phyloP scores from a whole-genome alignment of 2,888 invertebrate species.

The Melanostoma mellinum region DNA sequence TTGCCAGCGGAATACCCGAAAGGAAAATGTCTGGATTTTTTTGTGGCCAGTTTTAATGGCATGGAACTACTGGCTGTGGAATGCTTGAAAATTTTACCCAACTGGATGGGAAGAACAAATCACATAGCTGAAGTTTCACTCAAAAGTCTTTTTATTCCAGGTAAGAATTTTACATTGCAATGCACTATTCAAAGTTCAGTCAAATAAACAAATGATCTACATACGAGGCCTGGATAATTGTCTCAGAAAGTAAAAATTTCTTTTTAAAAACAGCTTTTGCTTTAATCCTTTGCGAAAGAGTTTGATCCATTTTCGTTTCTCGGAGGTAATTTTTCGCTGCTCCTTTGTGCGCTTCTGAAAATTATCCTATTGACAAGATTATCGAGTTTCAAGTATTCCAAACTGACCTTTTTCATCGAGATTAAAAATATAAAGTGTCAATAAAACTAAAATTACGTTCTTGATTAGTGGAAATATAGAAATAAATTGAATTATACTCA shows the following conservation, averaged over 20 bases:
- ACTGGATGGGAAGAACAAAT: conserved; percentile 89
- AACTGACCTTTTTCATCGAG: too few species aligned
- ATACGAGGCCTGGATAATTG: conserved; percentile 13
- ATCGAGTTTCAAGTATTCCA: too few species aligned
- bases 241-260: conserved; percentile 48
- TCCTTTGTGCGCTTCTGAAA: conserved; percentile 35
- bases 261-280: conserved; percentile 40
- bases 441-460: too few species aligned
- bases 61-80: conserved; percentile 85
- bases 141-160: conserved; percentile 79
- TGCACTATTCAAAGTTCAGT: too few species aligned
- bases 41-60: conserved; percentile 87
- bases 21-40: conserved; percentile 87
- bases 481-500: too few species aligned
- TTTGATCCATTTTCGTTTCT: conserved; percentile 15
- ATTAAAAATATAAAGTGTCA: too few species aligned
- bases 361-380: too few species aligned
- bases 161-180: conserved; percentile 62
- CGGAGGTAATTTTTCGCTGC: conserved; percentile 15
- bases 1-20: conserved; percentile 78
- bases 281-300: conserved; percentile 53
- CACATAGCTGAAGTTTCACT: conserved; percentile 77
- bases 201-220: too few species aligned
- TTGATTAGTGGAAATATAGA: too few species aligned
- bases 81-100: conserved; percentile 91